These are phyloP conservation scores for Drosophila falleni DNA, from an alignment of 2,888 invertebrate genomes.

Conservation along the genomic window DNA sequence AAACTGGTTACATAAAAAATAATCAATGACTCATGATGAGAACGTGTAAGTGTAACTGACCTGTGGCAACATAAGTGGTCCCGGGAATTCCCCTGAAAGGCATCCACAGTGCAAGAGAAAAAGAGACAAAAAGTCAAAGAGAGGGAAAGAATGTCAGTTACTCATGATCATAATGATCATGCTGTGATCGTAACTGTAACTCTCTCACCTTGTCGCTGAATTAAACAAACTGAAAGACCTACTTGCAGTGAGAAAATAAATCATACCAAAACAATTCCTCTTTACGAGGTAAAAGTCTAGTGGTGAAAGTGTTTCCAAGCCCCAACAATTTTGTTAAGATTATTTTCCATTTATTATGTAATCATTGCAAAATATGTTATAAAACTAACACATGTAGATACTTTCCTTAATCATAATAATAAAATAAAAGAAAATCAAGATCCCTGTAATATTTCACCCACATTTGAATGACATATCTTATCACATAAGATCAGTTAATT, in stretches of 20 bases:
- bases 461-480: not conserved
- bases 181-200: not conserved
- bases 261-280: no score
- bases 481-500: slow-evolving; percentile 33
- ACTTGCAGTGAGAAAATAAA: slow-evolving; percentile 55
- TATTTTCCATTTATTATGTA: slow-evolving; percentile 3
- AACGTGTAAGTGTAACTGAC: slow-evolving; percentile 70
- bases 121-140: not conserved
- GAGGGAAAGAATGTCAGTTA: slow-evolving; percentile 8
- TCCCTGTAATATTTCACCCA: not conserved
- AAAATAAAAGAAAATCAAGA: not conserved
- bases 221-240: slow-evolving; percentile 70
- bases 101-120: slow-evolving; percentile 73
- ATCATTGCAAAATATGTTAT: no score
- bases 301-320: no score
- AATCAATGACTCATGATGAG: slow-evolving; percentile 35
- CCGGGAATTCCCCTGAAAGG: slow-evolving; percentile 85
- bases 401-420: not conserved
- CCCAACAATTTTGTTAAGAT: slow-evolving; percentile 58
- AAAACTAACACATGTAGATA: no score
- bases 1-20: slow-evolving; percentile 59
- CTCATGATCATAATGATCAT: not conserved
- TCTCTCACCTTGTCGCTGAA: slow-evolving; percentile 72
- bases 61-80: slow-evolving; percentile 85
- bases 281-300: no score